Base-by-base conservation (phyloP, 2,888 invertebrate genomes). In the Lordiphosa fenestrarum region DNA sequence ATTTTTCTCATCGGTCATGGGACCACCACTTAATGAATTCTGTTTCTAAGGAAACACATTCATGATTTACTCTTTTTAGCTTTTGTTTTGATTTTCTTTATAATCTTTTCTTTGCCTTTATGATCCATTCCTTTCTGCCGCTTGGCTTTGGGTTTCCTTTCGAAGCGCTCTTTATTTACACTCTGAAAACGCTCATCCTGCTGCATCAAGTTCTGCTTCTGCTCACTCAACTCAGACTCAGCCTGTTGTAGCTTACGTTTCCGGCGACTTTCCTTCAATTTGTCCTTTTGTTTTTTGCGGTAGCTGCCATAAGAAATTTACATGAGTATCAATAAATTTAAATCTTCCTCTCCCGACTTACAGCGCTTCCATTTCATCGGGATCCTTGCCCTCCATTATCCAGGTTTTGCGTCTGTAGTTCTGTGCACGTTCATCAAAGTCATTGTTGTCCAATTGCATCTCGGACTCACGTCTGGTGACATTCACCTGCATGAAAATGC, bases 391-490 rank as follows among this genome's bases (percentile, higher is more conserved):
- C 63, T 96, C 95, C 84, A 96, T 90, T 69, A 98, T 93, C 91
- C 97, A 93, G 56, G 95, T 93, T 89, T 98, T 98, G 76, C 95
- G 91, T 76, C 96, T 93, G 90, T 98, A 96, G 73, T 95, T 96
- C 82, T 93, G 92, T 85, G 93, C 94, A 71, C 94, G 92, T 88
- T 97, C 96, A 87, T 96, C 97, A 87, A 98, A 98, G 89, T 97
- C 95, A 56, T 93, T 94, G 87, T 97, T 96, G 84, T 98, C 98
- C 50, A 98, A 89, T 87, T 94, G 93, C 41, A 99, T 95, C 89
- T 98, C 96, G 3, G 98, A 97, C 88, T 98, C 97, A 59, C 98
- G 93, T 68, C 96, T 94, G 0, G 97, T 94, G 25, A 98, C 96
- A 66, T 96, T 95, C 38, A 99, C 96, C 88, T 99, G 96, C 38